phyloP scores from a whole-genome alignment of 2,113 vertebrate genomes.

The Suricata suricatta region DNA sequence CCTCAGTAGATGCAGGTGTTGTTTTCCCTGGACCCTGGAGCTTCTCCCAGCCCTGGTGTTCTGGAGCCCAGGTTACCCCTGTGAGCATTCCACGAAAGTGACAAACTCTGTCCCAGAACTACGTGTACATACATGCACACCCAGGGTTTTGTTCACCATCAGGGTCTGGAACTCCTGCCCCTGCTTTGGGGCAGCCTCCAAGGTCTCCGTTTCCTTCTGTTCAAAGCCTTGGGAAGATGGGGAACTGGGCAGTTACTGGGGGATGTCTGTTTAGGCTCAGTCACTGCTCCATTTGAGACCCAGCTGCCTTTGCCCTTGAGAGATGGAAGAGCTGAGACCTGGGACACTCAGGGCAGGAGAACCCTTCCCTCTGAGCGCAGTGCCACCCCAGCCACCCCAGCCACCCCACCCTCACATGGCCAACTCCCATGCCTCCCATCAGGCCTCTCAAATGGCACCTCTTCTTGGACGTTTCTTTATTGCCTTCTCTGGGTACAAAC shows the following conservation, averaged over 20 bases:
- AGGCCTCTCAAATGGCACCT: background rate
- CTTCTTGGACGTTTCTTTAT: background rate
- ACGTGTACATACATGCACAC: rapidly evolving
- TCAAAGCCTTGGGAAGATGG: background rate
- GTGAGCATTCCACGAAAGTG: background rate
- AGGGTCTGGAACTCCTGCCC: background rate
- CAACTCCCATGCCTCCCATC: background rate
- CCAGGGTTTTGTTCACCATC: background rate
- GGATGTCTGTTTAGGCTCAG: background rate
- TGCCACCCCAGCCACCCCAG: background rate
- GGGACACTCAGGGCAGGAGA: background rate
- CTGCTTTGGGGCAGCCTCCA: background rate
- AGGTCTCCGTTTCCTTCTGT: background rate
- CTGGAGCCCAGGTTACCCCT: background rate
- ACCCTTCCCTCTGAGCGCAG: background rate
- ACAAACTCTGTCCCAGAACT: background rate
- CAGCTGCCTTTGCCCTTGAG: too few species aligned
- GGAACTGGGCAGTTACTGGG: background rate
- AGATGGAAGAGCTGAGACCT: background rate
- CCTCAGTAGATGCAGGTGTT: background rate
- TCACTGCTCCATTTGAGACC: background rate
- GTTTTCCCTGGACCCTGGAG: background rate
- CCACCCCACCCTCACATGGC: background rate
- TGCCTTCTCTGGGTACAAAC: background rate
- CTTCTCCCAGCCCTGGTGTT: background rate